Conservation (phyloP, 1,140 invertebrate genomes). For the Drosophila azteca region DNA sequence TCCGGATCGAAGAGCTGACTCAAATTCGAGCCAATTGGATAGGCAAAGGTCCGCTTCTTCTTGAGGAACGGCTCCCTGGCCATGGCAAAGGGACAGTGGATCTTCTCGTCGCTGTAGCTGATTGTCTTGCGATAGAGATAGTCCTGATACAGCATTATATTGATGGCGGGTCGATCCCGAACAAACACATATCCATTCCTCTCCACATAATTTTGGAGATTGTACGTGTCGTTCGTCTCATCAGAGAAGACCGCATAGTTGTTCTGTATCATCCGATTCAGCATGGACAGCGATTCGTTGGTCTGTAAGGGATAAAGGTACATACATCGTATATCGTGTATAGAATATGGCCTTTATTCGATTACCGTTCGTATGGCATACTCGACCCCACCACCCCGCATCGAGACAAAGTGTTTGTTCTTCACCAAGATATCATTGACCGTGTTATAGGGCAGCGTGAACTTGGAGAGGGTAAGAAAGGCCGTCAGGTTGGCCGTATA, state of each 20-base stretch:
- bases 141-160: slow-evolving; percentile 88
- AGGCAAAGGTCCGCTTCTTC: slow-evolving; percentile 88
- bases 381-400: slow-evolving; percentile 88
- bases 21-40: slow-evolving; percentile 86
- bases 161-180: slow-evolving; percentile 87
- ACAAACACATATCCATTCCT: slow-evolving; percentile 87
- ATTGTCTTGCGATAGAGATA: slow-evolving; percentile 87
- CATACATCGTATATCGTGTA: not conserved
- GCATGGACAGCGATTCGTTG: slow-evolving; percentile 73
- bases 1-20: slow-evolving; percentile 86
- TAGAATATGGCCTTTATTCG: slow-evolving; percentile 12
- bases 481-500: slow-evolving; percentile 96
- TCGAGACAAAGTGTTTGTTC: slow-evolving; percentile 88
- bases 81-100: slow-evolving; percentile 89
- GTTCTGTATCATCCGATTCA: slow-evolving; percentile 72
- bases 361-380: slow-evolving; percentile 87
- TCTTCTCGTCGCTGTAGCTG: slow-evolving; percentile 85
- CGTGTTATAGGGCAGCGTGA: slow-evolving; percentile 90
- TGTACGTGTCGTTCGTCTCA: slow-evolving; percentile 81
- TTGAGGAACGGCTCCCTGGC: slow-evolving; percentile 87
- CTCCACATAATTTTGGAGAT: slow-evolving; percentile 84
- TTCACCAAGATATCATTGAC: slow-evolving; percentile 88
- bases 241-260: slow-evolving; percentile 75
- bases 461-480: slow-evolving; percentile 92
- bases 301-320: slow-evolving; percentile 27